Evolutionary conservation across 2,888 invertebrate genomes (phyloP), one percentile per base, ranked within the genome.

Genomic region (Hyalella azteca): DNA sequence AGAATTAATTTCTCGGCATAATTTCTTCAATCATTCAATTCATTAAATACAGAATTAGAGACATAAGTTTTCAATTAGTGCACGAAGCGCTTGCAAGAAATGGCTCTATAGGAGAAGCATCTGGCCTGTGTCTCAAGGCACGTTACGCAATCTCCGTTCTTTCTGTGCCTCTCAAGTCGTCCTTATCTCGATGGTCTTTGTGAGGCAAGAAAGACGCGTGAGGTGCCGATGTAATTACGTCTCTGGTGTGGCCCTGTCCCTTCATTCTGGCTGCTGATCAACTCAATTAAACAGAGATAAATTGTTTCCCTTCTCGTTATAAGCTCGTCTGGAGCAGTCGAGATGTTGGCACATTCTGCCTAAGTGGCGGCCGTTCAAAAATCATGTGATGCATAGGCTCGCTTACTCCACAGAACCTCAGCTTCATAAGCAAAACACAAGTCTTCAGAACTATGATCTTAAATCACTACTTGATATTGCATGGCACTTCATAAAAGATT

Each of bases 231-330:
- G 26, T 22, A 22, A 1, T 54, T 54, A 19, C 54, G 26, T 22
- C 54, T 22, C 26, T 54, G 26, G 26, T 22, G 54, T 22, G 54
- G n/a, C n/a, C n/a, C n/a, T n/a, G 54, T 22, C 54, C 22, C 29
- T 54, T n/a, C 54, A 26, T 54, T 26, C 54, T 54, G 54, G 26
- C 54, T 54, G 1, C 54, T 54, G 54, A 54, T 54, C 54, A 54
- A 54, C 54, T 54, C 54, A 54, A 54, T 54, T 54, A 54, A 54
- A 54, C 7, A 22, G 26, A 54, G 66, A 66, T 66, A 36, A 36
- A 36, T 36, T 66, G 66, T 66, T 66, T 32, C 66, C 19, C 36
- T 36, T 66, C 66, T 66, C 66, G 39, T 66, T 36, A 66, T 36
- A 36, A 66, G 54, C 54, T 54, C 26, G 22, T 5, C 54, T n/a